Percentiles rank a stretch among this genome's conserved stretches.
Conservation (phyloP, 2,888 invertebrate species). For the Luffia ferchaultella region DNA sequence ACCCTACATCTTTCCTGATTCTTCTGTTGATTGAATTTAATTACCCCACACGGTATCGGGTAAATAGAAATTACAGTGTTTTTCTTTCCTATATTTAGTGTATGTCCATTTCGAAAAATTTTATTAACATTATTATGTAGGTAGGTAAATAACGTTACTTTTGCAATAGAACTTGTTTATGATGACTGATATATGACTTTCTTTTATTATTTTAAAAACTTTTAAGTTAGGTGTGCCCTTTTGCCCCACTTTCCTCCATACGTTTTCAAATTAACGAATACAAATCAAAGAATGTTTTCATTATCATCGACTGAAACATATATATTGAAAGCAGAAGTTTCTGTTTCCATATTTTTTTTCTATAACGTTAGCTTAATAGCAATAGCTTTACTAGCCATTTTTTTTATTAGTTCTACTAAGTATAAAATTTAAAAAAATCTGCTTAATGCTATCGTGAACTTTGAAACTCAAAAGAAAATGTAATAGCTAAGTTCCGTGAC, state of each 20-base stretch:
- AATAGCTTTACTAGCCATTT: no score
- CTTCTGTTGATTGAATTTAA: neutral
- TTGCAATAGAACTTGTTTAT: neutral
- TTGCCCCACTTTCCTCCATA: neutral
- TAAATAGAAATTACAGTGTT: neutral
- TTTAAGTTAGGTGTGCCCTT: neutral
- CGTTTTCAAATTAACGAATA: no score
- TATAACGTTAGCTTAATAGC: no score
- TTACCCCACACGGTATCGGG: neutral
- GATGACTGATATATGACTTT: neutral
- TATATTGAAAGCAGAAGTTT: no score
- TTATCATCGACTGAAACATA: no score
- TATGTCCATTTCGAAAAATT: neutral
- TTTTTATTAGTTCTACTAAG: no score
- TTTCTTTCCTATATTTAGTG: neutral
- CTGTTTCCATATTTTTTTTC: no score
- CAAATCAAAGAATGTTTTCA: no score
- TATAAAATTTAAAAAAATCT: no score
- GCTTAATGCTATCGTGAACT: no score
- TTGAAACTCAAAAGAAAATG: no score
- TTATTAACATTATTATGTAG: neutral
- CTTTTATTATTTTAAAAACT: neutral
- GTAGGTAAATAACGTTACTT: neutral
- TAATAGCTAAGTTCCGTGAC: no score
- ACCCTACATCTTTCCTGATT: neutral